Evolutionary conservation across 2,797 vertebrate species (phyloP), one percentile per base, ranked within the genome.

Genomic region (Enteromius fasciolatus): DNA sequence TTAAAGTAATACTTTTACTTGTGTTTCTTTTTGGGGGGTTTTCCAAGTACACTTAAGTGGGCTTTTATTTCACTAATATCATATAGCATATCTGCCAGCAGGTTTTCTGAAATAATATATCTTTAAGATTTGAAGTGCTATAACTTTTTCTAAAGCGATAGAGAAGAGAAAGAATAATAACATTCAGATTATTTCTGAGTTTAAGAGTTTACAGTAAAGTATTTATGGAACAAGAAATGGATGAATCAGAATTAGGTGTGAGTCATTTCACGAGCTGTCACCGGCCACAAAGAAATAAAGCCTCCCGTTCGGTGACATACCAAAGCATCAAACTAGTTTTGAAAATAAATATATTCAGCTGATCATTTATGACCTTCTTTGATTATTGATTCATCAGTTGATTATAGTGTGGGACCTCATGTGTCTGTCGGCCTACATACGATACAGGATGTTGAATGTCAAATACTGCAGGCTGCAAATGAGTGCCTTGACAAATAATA

Each of bases 371-470:
- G 46, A 31, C 12, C 4, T 2, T 52, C 46, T 33, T 50, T 52
- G 28, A 52, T 28, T 28, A 4, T 14, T 52, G 70, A 73, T 73
- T 52, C 12, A 18, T 73, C 10, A 1, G 70, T 10, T 52, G 46
- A 73, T 52, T 52, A 14, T 14, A 31, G 23, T 46, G 15, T 28
- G 25, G 18, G 25, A 50, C 69, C 9, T 50, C 48, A 33, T 48
- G 17, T 73, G 17, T 72, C 69, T 33, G 70, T 52, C 28, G 5
- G 70, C 28, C 70, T 12, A n/a, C 28, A 12, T 73, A 28, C 18
- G 15, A 70, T 48, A 52, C 70, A 73, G 70, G 70, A 73, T 73
- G 70, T 73, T 52, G 28, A 52, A 73, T 73, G 48, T 73, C 48
- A 73, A 36, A 52, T 73, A 33, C 5, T 14, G 70, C 5, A 52